Percentiles rank a stretch among this genome's conserved stretches.
These are phyloP conservation scores for Apteryx mantelli DNA, from an alignment of 2,113 vertebrate genomes.

Conservation along the genomic window DNA sequence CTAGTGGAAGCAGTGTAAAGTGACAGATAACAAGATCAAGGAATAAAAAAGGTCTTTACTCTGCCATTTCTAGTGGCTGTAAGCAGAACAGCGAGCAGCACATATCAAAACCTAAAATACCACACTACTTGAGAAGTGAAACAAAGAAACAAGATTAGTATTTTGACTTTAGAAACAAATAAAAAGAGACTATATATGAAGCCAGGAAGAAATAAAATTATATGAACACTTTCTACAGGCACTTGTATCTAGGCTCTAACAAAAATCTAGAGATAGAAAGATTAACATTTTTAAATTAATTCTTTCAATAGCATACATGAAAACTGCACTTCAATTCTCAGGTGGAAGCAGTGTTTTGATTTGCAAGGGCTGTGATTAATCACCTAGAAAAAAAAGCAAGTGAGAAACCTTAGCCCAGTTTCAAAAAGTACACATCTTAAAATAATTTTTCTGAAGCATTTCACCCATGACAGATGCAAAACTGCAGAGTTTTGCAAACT, in stretches of 20 bases:
- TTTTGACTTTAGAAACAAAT: background rate
- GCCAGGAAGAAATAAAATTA: background rate
- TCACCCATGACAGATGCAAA: background rate
- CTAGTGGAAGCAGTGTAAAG: background rate
- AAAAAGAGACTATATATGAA: background rate
- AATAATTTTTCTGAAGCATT: background rate
- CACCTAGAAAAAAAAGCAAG: background rate
- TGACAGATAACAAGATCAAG: background rate
- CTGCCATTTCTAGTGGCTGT: background rate
- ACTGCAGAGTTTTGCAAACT: background rate
- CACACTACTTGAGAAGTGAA: background rate
- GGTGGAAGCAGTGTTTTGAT: background rate
- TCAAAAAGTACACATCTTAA: background rate
- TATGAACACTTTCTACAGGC: background rate
- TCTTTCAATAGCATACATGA: background rate
- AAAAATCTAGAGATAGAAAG: background rate
- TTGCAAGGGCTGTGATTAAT: background rate
- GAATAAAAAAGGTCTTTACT: background rate
- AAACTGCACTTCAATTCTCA: background rate
- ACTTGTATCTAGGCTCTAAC: fast-evolving
- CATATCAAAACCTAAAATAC: background rate
- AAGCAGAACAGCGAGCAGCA: background rate
- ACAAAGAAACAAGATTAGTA: background rate
- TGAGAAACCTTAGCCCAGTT: background rate
- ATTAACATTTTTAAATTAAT: background rate